Evolutionary conservation across 92 coral and sea anemone genomes (phyloP), one percentile per base, ranked within the genome.

Genomic region (Umimayanthus chanpuru): DNA sequence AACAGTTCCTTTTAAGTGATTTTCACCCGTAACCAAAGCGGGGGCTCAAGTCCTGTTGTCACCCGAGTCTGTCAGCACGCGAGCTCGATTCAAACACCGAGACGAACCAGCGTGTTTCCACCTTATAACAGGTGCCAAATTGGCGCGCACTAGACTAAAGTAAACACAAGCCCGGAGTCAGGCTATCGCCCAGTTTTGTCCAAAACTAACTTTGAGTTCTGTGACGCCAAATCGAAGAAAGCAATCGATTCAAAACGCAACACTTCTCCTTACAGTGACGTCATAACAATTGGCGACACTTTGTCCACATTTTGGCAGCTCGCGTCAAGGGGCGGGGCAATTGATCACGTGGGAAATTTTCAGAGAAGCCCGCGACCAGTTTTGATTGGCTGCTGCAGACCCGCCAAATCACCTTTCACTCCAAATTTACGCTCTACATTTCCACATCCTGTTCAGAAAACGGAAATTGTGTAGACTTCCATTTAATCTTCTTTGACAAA

Each of bases 281-380:
- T 83, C 77, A 25, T 30, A 26, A 26, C 43, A 25, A 18, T 16
- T 47, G 66, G 78, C 74, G 87, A 40, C 87, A 82, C 78, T 67
- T 68, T 43, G 77, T 82, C 78, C 77, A 44, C 47, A 68, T 9
- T 36, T 43, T 83, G 87, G 68, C 87, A 83, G 78, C 87, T 70
- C 87, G n/a, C 21, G 77, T 83, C 87, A 83, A 83, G 78, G 58
- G 87, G 87, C 78, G 87, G 87, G 23, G 87, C n/a, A 30, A 6
- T 6, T 11, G 61, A 70, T 28, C 77, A 83, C 87, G 78, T 83
- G 87, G 11, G 21, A 68, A 18, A 40, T 23, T 43, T 68, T 0
- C 86, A 11, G 40, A 64, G 78, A 15, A 20, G 21, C n/a, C 47
- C 6, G 44, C 78, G 78, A 73, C 10, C n/a, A 73, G 11, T 43